Conservation (phyloP, 35 echinoderm and acorn worm genomes). For the Apostichopus parvimensis region DNA sequence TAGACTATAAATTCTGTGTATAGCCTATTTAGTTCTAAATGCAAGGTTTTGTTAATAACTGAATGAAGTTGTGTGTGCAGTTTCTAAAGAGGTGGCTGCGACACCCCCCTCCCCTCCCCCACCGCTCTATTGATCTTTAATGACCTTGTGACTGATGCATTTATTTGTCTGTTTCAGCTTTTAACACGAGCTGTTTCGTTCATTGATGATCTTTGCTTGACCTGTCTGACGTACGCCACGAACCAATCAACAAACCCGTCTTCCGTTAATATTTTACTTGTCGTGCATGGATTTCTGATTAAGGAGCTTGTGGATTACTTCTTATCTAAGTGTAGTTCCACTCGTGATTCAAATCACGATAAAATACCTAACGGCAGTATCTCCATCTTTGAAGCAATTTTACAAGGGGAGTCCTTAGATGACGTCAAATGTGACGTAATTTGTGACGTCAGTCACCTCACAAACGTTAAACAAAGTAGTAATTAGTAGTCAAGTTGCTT, state of each 20-base stretch:
- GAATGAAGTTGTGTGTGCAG: background rate
- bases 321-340: background rate
- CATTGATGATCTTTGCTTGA: background rate
- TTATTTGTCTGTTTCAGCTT: background rate
- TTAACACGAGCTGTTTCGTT: background rate
- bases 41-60: too few relatives aligned
- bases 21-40: too few relatives aligned
- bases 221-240: background rate
- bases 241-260: background rate
- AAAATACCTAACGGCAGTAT: conserved; percentile 16
- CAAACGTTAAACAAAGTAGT: too few relatives aligned
- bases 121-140: too few relatives aligned
- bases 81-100: too few relatives aligned
- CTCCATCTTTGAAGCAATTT: conserved; percentile 8
- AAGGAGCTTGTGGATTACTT: conserved; percentile 23
- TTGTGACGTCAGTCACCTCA: conserved; percentile 9
- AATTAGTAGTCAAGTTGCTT: too few relatives aligned
- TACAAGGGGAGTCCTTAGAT: conserved; percentile 5
- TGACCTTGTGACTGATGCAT: too few relatives aligned
- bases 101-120: background rate
- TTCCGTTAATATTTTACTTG: background rate
- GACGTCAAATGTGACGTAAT: background rate
- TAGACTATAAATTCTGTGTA: too few relatives aligned
- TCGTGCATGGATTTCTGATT: conserved; percentile 37
- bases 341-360: background rate